Evolutionary conservation across 2,113 vertebrate species (phyloP), one percentile per base, ranked within the genome.

Genomic region (Anoura caudifer): DNA sequence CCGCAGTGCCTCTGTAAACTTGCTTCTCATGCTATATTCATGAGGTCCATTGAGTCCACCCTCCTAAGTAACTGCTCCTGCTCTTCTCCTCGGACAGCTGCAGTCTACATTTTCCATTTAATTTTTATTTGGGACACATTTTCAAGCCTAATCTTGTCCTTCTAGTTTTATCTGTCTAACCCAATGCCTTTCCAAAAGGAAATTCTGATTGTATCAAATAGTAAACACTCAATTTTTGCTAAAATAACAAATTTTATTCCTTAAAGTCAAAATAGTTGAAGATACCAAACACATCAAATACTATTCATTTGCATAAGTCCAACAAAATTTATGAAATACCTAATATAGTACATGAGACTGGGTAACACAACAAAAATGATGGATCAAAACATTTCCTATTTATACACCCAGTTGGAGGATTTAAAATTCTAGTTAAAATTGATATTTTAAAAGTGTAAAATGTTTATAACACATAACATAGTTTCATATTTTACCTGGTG

Each of bases 401-500:
- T 52, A 84, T 4, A 59, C 10, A 92, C 50, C 11, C 22, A 89
- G 10, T 17, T 87, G 38, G 17, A 84, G 72, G 33, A 91, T 36
- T 69, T 43, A 91, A 83, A 15, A 82, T 3, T 31, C 5, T 50
- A 88, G 19, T 7, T 56, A 14, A 94, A 97, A 82, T 0, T 19
- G 26, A 24, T 69, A 69, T 79, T 84, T 63, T 26, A 12, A 36
- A 47, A 89, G 95, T 54, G 28, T 20, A 59, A 33, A 4, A 1
- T 1, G 38, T 91, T 85, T 70, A 50, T 36, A 33, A 31, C 7
- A 22, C 16, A 50, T n/a, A 31, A 86, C 96, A 93, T 0, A 96
- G 45, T 11, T 93, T 94, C 97, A 16, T 90, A 56, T 47, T 85
- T 98, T 98, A 99, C 99, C 99, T 99, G 99, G 98, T 99, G 99